Percentiles rank a stretch among this genome's conserved stretches.
These are phyloP conservation scores for Oxycera nigricornis DNA, from an alignment of 2,888 invertebrate genomes.

Conservation along the genomic window DNA sequence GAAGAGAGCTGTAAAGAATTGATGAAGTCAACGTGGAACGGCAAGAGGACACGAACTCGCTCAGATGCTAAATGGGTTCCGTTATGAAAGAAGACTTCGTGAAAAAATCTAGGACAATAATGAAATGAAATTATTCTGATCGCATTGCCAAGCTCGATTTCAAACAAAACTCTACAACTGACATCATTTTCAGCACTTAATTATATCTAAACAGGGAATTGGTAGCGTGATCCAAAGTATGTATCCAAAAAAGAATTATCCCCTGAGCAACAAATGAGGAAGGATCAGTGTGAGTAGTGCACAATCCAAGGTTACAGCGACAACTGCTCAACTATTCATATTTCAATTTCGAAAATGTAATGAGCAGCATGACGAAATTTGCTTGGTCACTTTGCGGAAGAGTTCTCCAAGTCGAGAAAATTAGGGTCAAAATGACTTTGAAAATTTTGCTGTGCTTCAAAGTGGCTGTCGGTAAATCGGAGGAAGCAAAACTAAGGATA, in stretches of 20 bases:
- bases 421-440: too few species aligned
- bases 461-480: too few species aligned
- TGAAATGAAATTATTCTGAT: too few species aligned
- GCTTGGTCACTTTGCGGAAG: neutral
- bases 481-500: too few species aligned
- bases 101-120: too few species aligned
- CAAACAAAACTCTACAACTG: too few species aligned
- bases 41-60: neutral
- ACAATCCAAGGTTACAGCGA: neutral
- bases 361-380: neutral
- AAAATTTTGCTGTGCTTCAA: too few species aligned
- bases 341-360: neutral
- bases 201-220: neutral
- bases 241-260: neutral
- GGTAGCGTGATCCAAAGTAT: neutral
- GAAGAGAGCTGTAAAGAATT: neutral
- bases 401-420: neutral
- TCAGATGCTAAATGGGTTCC: neutral
- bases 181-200: neutral
- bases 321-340: constrained; percentile 2
- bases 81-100: neutral
- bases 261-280: neutral
- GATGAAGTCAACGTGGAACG: neutral
- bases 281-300: neutral
- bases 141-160: too few species aligned